Conservation (phyloP, 2,113 vertebrate genomes). For the Tachycineta bicolor region DNA sequence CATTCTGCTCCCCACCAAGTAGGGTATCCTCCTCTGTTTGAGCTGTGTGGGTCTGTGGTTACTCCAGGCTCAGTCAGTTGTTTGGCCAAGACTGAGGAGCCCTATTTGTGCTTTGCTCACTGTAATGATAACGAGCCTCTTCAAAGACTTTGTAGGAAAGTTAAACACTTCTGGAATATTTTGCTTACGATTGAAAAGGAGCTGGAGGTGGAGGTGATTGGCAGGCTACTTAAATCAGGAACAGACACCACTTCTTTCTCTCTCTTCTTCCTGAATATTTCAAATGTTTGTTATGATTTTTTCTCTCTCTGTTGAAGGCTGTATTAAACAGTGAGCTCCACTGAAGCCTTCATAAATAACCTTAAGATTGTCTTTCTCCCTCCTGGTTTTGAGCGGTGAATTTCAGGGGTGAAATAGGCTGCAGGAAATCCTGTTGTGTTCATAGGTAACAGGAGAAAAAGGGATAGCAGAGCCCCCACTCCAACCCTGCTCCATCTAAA, state of each 20-base stretch:
- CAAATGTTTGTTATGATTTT: neutral
- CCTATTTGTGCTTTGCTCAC: neutral
- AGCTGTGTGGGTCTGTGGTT: neutral
- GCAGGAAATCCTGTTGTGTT: neutral
- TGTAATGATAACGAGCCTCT: neutral
- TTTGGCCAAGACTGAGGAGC: neutral
- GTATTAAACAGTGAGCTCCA: neutral
- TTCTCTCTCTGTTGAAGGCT: neutral
- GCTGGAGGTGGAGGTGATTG: neutral
- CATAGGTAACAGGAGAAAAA: neutral
- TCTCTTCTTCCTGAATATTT: conserved; percentile 14
- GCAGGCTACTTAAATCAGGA: neutral
- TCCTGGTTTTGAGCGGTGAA: neutral
- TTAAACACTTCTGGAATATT: conserved; percentile 34
- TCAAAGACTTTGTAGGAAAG: neutral
- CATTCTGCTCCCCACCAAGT: neutral
- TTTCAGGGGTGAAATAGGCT: neutral
- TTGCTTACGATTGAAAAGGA: neutral
- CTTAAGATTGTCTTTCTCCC: neutral
- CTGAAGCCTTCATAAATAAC: conserved; percentile 16
- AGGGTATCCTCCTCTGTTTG: neutral
- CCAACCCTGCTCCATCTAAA: neutral
- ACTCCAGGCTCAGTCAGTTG: neutral
- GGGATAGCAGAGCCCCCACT: neutral
- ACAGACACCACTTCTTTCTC: neutral